A percentile compares a stretch with the other conserved stretches of the same genome.
Evolutionary conservation across 2,797 vertebrate species (phyloP).

Genomic region (Trematomus bernacchii): DNA sequence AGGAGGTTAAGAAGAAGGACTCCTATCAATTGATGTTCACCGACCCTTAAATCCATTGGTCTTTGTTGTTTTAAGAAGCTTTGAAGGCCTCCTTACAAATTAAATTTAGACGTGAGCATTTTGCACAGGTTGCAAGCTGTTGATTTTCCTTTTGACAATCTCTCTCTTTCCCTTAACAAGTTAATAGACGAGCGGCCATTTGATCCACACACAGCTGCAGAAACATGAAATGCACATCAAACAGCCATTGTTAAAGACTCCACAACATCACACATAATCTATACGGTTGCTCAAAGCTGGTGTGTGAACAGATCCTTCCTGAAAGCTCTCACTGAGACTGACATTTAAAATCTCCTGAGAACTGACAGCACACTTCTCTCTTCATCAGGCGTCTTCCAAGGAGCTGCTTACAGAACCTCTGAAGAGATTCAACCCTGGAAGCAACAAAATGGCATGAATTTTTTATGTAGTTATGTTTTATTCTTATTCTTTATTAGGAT

Average conservation of each 20-base stretch:
- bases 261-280: constrained; percentile 23
- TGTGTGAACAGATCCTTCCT: constrained; percentile 14
- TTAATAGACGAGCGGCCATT: constrained; percentile 31
- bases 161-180: constrained; percentile 29
- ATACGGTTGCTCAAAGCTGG: constrained; percentile 24
- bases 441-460: constrained; percentile 60
- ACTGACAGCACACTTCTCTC: constrained; percentile 40
- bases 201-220: constrained; percentile 3
- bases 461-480: constrained; percentile 46
- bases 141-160: constrained; percentile 30
- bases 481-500: too few relatives aligned
- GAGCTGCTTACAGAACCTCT: constrained; percentile 37
- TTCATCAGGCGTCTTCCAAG: constrained; percentile 55
- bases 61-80: constrained; percentile 69
- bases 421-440: constrained; percentile 52
- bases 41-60: constrained; percentile 38
- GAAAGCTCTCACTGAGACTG: constrained; percentile 31
- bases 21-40: constrained; percentile 56
- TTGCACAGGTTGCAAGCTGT: constrained; percentile 39
- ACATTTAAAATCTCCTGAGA: constrained; percentile 57
- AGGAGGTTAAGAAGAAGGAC: constrained; percentile 31
- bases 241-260: constrained; percentile 24
- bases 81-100: constrained; percentile 61
- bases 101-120: constrained; percentile 41
- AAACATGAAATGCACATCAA: constrained; percentile 31